Base-by-base conservation (phyloP, 2,888 invertebrate species). In the Helobdella robusta region DNA sequence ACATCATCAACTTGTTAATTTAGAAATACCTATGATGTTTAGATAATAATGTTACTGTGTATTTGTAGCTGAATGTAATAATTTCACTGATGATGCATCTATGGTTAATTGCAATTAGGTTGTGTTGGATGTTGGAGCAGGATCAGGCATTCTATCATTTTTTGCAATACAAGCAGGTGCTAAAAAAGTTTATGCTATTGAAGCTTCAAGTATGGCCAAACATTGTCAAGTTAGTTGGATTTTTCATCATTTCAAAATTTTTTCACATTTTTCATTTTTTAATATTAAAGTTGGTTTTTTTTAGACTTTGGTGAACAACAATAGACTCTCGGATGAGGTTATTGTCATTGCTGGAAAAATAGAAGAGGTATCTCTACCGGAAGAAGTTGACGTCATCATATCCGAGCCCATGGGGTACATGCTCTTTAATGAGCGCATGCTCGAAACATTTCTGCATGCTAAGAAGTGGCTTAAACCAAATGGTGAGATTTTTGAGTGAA, bases 391-490 rank as follows among this genome's bases (percentile, higher is more conserved):
- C 81, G 87, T 94, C 52, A 95, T 98, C 73, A 91, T 98, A 72
- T 95, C 94, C 1, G 98, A 98, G 81, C 97, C 97, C 0, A 98
- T 98, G 97, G 97, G 97, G n/a, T 98, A 98, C 79, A 97, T 98
- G 97, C 82, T 98, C 66, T 94, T 94, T 80, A 98, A 98, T 82
- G 97, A 98, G 80, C 84, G 97, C 70, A 98, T 98, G 98, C 83
- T 98, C 72, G 98, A 98, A 82, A 94, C 94, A 0, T 98, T 92
- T 82, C 83, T 98, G 68, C 97, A 97, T 83, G 95, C 97, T 2
- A 92, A 97, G 77, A 97, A 97, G 79, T 98, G 95, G 92, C 83
- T 97, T 46, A 88, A 88, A 80, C 89, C 78, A 28, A 83, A 83
- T 76, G 85, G 85, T 77, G 67, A 67, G 68, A 59, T 2, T 28